These are phyloP conservation scores for Pelochelys cantorii DNA, from an alignment of 2,797 vertebrate genomes.

Conservation along the genomic window DNA sequence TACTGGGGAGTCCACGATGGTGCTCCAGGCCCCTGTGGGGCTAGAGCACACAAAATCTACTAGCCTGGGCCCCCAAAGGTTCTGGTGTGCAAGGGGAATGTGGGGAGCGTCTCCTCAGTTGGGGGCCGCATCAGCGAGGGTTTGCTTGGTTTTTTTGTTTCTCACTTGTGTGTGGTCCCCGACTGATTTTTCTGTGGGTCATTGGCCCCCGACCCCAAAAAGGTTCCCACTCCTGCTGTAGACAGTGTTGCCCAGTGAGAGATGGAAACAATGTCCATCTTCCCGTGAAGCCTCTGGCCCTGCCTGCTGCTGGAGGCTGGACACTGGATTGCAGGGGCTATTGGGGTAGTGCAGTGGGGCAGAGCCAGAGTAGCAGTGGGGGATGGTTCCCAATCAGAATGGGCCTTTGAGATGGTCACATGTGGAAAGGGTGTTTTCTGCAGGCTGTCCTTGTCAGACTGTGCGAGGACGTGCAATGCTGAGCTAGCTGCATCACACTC, in stretches of 20 bases:
- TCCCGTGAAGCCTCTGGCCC: neutral
- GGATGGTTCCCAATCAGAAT: neutral
- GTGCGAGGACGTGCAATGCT: neutral
- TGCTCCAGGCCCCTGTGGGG: too few species aligned
- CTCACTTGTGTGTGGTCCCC: too few species aligned
- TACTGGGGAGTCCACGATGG: too few species aligned
- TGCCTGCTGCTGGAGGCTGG: neutral
- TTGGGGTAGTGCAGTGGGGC: neutral
- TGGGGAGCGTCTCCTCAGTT: too few species aligned
- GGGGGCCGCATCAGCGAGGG: too few species aligned
- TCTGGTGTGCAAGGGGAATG: too few species aligned
- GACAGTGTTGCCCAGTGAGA: neutral
- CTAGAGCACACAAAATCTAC: too few species aligned
- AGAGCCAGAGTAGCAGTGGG: neutral
- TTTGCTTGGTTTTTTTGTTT: too few species aligned
- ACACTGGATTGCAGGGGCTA: neutral
- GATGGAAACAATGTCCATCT: neutral
- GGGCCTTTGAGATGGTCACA: neutral
- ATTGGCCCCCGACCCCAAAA: too few species aligned
- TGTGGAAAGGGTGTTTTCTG: neutral
- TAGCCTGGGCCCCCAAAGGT: too few species aligned
- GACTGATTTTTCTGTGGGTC: too few species aligned
- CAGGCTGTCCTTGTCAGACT: neutral
- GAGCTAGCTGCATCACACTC: neutral
- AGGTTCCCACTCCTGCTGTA: too few species aligned